Percentiles rank a stretch among this genome's conserved stretches.
Conservation (phyloP, 2,113 vertebrate genomes). For the Ancistrus triradiatus region DNA sequence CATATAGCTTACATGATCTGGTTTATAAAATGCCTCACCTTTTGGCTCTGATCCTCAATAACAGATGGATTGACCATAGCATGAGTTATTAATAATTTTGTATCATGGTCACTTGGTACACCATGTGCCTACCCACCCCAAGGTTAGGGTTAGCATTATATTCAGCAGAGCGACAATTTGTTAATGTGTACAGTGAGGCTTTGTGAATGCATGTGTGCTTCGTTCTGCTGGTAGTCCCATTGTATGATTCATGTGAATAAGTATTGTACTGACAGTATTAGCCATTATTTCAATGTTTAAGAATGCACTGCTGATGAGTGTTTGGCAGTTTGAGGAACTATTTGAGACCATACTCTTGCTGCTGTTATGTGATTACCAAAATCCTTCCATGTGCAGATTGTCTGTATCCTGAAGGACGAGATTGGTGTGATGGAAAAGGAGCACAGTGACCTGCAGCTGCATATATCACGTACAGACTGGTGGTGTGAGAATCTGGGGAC, state of each 20-base stretch:
- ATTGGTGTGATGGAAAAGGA: slow-evolving; percentile 91
- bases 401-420: slow-evolving; percentile 91
- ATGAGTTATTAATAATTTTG: not conserved
- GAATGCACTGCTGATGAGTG: too few relatives aligned
- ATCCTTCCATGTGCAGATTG: slow-evolving; percentile 72
- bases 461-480: slow-evolving; percentile 92
- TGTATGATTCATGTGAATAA: too few relatives aligned
- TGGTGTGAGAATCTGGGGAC: slow-evolving; percentile 96
- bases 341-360: too few relatives aligned
- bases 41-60: not conserved
- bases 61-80: not conserved
- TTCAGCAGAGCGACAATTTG: not conserved
- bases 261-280: too few relatives aligned
- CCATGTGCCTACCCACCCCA: not conserved
- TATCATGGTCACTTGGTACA: not conserved
- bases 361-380: not conserved
- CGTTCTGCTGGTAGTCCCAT: too few relatives aligned
- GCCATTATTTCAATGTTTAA: too few relatives aligned
- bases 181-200: too few relatives aligned
- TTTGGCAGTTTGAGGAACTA: too few relatives aligned
- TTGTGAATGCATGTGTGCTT: not conserved
- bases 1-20: too few relatives aligned
- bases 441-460: slow-evolving; percentile 85
- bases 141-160: not conserved
- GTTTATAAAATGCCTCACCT: too few relatives aligned